Base-by-base conservation (phyloP, 2,888 invertebrate species). In the Polietes domitor region DNA sequence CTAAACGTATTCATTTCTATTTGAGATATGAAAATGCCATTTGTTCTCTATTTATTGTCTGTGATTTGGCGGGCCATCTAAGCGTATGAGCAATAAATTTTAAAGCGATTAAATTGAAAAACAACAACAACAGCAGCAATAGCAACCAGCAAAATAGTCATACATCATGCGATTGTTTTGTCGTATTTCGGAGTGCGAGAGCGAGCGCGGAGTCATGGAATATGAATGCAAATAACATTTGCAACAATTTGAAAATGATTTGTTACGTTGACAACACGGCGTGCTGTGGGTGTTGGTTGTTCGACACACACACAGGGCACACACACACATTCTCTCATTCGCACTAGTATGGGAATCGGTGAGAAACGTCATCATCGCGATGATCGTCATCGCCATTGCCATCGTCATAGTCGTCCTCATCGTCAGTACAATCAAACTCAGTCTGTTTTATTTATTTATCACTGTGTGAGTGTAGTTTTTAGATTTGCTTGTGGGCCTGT, bases 201-300 rank as follows among this genome's bases (percentile, higher is more conserved):
- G 17, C n/a, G 28, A 19, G 10, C 9, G 68, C 5, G 61, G n/a
- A 61, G 24, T 12, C 28, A 21, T 68, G 68, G 68, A 43, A 68
- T 68, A 68, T 68, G 68, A 68, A 68, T 68, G 68, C 68, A 68
- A 76, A 76, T 76, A 76, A 65, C 53, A 76, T 76, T 76, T 76
- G 65, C 76, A 76, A 68, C 76, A 68, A 75, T 75, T 65, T 75
- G 21, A 75, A 75, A 65, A 53, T 76, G 65, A 76, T 76, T 76
- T 76, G 76, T 76, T 68, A 68, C 76, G 76, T 65, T 65, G 76
- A 76, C 76, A 65, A 76, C 76, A 76, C 53, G 37, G 24, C 17
- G 24, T 32, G 26, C 12, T 4, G 17, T 50, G 50, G 2, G 17
- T 26, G 32, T 58, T 73, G 41, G 26, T 15, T 63, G 24, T 37